Conservation (phyloP, 1,140 invertebrate genomes). For the Drosophila lowei region DNA sequence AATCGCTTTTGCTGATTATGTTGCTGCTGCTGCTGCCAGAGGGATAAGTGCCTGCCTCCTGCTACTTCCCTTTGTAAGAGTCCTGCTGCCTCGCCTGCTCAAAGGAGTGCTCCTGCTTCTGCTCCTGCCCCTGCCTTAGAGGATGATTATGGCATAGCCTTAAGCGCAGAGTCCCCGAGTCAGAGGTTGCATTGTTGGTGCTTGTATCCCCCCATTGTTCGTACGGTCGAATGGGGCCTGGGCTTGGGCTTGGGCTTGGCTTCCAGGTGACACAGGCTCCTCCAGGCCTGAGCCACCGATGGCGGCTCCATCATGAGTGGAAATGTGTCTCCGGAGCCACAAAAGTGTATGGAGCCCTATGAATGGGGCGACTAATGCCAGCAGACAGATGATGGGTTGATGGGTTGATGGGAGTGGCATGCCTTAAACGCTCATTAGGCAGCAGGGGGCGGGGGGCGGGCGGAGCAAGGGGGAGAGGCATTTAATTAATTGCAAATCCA, state of each 20-base stretch:
- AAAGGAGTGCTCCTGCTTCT: not conserved
- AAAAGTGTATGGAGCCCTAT: no score
- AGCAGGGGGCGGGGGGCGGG: constrained; percentile 6
- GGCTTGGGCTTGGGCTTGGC: not conserved
- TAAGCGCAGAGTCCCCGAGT: no score
- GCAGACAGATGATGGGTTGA: constrained; percentile 21
- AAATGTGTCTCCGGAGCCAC: no score
- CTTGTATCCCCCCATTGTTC: no score
- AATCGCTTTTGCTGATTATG: constrained; percentile 80
- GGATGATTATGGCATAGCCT: not conserved
- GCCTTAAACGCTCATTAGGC: constrained; percentile 75
- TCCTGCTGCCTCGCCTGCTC: no score
- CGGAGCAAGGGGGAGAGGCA: constrained; percentile 51
- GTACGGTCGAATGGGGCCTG: not conserved
- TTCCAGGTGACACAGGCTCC: constrained; percentile 15
- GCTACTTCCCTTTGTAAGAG: not conserved
- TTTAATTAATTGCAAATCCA: constrained; percentile 78
- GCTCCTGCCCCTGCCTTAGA: not conserved
- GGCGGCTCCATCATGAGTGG: no score
- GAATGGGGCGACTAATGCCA: constrained; percentile 15
- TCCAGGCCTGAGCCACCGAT: no score
- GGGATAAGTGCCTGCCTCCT: constrained; percentile 63
- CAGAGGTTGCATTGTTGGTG: no score
- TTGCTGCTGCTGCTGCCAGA: constrained; percentile 19
- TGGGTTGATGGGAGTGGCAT: constrained; percentile 41